Evolutionary conservation across 1,140 invertebrate species (phyloP).

Genomic region (Aphaenogaster rudis): DNA sequence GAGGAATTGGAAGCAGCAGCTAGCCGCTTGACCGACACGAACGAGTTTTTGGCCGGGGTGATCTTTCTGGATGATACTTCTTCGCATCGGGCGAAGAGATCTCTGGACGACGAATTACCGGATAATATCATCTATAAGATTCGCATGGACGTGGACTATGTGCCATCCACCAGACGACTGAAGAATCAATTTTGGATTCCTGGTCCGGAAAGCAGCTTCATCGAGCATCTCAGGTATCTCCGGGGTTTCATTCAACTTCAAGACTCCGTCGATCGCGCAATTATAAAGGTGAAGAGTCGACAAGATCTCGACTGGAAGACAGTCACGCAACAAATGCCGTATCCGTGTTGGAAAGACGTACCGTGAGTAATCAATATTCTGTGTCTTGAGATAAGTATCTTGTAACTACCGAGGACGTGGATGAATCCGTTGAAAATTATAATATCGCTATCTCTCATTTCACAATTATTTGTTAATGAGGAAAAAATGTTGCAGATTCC

Average conservation of each 20-base stretch:
- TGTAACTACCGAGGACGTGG: neutral
- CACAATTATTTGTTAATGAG: neutral
- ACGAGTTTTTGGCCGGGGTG: conserved; percentile 88
- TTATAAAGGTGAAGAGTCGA: conserved; percentile 86
- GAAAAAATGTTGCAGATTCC: conserved; percentile 86
- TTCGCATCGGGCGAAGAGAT: conserved; percentile 72
- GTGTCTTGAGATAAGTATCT: neutral
- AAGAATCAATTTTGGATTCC: conserved; percentile 90
- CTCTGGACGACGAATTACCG: conserved; percentile 75
- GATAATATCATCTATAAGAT: conserved; percentile 88
- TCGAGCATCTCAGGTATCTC: conserved; percentile 90
- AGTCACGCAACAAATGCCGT: conserved; percentile 90
- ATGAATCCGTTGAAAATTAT: neutral
- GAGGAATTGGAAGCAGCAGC: conserved; percentile 87
- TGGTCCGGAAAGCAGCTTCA: conserved; percentile 89
- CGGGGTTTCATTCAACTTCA: conserved; percentile 90
- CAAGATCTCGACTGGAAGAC: conserved; percentile 86
- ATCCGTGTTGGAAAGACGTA: conserved; percentile 89
- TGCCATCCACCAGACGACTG: conserved; percentile 88
- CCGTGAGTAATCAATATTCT: conserved; percentile 85
- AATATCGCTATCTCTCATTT: neutral
- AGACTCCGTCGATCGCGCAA: conserved; percentile 89
- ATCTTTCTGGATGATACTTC: conserved; percentile 85
- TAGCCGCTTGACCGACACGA: conserved; percentile 86
- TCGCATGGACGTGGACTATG: conserved; percentile 90